These are phyloP conservation scores for Brachypteracias leptosomus DNA, from an alignment of 2,113 vertebrate species.

Conservation along the genomic window DNA sequence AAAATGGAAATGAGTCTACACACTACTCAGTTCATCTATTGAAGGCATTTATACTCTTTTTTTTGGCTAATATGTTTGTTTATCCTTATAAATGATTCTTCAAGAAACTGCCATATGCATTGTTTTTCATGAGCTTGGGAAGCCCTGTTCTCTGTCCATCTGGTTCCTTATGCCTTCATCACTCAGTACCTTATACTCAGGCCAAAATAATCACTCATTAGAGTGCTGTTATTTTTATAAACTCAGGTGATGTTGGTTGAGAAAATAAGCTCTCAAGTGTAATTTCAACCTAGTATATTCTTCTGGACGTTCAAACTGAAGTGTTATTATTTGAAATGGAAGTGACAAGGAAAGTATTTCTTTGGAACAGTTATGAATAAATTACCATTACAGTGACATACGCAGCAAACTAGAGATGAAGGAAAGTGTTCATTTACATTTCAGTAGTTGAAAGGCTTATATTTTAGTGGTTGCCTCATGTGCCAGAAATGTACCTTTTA, in stretches of 20 bases:
- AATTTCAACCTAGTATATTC: conserved; percentile 15
- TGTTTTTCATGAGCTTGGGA: neutral
- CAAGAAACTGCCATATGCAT: neutral
- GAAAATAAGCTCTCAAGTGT: conserved; percentile 63
- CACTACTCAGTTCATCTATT: neutral
- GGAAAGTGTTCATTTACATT: conserved; percentile 23
- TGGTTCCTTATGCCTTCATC: neutral
- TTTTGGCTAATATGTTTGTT: neutral
- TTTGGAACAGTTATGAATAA: neutral
- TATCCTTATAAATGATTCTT: neutral
- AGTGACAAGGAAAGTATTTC: conserved; percentile 25
- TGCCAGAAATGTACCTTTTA: conserved; percentile 41
- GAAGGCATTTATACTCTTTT: neutral
- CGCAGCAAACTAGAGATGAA: neutral
- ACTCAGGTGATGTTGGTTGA: conserved; percentile 18
- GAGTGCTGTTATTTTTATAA: neutral
- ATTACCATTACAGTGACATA: conserved; percentile 27
- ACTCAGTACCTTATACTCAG: neutral
- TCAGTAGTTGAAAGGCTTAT: conserved; percentile 13
- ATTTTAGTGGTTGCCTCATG: neutral
- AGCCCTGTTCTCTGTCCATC: neutral
- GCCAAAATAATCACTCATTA: neutral
- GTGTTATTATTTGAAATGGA: conserved; percentile 30
- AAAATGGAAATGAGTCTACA: neutral
- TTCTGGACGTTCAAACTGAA: conserved; percentile 11